phyloP scores from a whole-genome alignment of 2,113 vertebrate species.

The Choloepus hoffmanni region DNA sequence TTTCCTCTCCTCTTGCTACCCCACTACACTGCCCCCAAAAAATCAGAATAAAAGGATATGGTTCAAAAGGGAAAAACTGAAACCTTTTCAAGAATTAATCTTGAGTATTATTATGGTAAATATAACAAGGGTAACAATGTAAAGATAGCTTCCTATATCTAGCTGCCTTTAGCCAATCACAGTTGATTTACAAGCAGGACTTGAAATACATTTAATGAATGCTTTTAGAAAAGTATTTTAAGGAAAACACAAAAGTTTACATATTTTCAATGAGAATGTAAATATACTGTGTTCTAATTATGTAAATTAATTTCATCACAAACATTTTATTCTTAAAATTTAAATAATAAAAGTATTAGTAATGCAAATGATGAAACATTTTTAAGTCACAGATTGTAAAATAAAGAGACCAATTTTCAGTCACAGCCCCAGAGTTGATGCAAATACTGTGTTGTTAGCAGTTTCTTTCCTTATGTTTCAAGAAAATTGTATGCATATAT shows the following conservation, averaged over 20 bases:
- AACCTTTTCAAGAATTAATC: not conserved
- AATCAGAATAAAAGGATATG: not conserved
- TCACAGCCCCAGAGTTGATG: not conserved
- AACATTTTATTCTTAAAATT: not conserved
- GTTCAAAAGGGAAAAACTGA: constrained; percentile 28
- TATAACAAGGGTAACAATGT: not conserved
- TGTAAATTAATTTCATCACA: not conserved
- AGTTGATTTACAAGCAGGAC: not conserved
- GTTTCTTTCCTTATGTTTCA: not conserved
- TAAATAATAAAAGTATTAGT: constrained; percentile 52
- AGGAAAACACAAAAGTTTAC: constrained; percentile 36
- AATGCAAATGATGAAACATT: not conserved
- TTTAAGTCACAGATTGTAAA: constrained; percentile 25
- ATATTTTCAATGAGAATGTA: constrained; percentile 43
- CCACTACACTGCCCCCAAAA: not conserved
- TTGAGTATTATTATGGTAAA: not conserved
- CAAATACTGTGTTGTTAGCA: not conserved
- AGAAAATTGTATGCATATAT: not conserved
- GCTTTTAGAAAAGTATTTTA: constrained; percentile 51
- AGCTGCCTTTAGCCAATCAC: not conserved
- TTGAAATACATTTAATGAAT: constrained; percentile 28
- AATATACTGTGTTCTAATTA: constrained; percentile 11
- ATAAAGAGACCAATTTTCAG: not conserved
- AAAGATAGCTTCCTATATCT: not conserved
- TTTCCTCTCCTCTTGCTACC: not conserved